Percentiles rank a stretch among this genome's conserved stretches.
Evolutionary conservation across 2,888 invertebrate species (phyloP).

Genomic region (Himalopsyche japonica): DNA sequence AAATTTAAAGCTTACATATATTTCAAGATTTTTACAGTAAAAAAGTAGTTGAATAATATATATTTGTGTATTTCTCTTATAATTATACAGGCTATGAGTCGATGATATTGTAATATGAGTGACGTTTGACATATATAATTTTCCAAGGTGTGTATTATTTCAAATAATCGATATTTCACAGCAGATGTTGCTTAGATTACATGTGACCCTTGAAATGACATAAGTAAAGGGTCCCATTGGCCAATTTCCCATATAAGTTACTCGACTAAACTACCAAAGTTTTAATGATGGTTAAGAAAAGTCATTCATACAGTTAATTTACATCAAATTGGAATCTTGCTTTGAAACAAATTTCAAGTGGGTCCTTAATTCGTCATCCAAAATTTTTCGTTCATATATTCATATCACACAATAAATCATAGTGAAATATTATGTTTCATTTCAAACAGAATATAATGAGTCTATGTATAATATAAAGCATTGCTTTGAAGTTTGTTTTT

Average conservation of each 20-base stretch:
- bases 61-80: too few relatives aligned
- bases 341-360: neutral
- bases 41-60: too few relatives aligned
- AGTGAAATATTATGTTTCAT: too few relatives aligned
- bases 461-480: too few relatives aligned
- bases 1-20: too few relatives aligned
- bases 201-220: constrained; percentile 11
- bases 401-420: too few relatives aligned
- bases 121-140: neutral
- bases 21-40: too few relatives aligned
- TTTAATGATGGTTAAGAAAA: constrained; percentile 27
- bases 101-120: neutral
- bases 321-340: neutral
- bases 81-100: too few relatives aligned
- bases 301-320: neutral
- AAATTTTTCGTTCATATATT: neutral
- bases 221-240: constrained; percentile 20
- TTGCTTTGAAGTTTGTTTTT: too few relatives aligned
- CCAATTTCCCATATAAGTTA: constrained; percentile 26
- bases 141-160: neutral
- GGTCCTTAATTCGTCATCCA: neutral
- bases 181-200: neutral
- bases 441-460: too few relatives aligned
- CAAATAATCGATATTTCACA: neutral
- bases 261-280: constrained; percentile 30